Evolutionary conservation across 1,140 invertebrate genomes (phyloP).

Genomic region (Atta colombica): DNA sequence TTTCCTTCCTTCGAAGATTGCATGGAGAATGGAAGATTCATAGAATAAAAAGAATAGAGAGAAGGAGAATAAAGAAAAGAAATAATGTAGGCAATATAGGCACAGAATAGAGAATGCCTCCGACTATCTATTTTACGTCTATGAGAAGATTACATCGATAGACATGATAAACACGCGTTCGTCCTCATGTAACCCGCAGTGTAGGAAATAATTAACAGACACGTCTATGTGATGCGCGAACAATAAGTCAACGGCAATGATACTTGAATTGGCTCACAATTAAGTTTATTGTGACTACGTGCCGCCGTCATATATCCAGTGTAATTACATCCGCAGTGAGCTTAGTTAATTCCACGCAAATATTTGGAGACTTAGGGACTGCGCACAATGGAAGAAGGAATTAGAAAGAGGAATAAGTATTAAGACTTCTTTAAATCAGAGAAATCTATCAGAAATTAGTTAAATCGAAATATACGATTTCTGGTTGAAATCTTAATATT

Average conservation of each 20-base stretch:
- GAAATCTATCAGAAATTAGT: too few species aligned
- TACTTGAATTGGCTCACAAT: constrained; percentile 59
- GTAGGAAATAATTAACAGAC: constrained; percentile 55
- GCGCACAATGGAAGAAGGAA: too few species aligned
- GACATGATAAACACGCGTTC: constrained; percentile 31
- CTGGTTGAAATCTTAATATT: too few species aligned
- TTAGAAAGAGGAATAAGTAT: too few species aligned
- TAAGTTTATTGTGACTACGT: constrained; percentile 62
- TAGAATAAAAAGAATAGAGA: too few species aligned
- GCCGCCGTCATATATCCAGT: constrained; percentile 29
- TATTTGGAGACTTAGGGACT: constrained; percentile 10
- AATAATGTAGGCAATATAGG: too few species aligned
- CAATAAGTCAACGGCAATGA: constrained; percentile 35
- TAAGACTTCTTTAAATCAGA: too few species aligned
- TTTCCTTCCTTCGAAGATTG: not conserved
- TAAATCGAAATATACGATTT: too few species aligned
- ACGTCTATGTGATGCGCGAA: constrained; percentile 22
- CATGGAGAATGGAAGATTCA: not conserved
- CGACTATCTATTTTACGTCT: too few species aligned
- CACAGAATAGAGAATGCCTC: too few species aligned
- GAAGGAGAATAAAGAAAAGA: too few species aligned
- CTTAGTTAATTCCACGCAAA: not conserved
- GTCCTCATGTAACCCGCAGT: constrained; percentile 14
- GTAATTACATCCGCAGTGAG: constrained; percentile 49
- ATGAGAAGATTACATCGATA: not conserved